Percentiles rank a stretch among this genome's conserved stretches.
Conservation (phyloP, 1,140 invertebrate genomes). For the Trachelipus rathkii region DNA sequence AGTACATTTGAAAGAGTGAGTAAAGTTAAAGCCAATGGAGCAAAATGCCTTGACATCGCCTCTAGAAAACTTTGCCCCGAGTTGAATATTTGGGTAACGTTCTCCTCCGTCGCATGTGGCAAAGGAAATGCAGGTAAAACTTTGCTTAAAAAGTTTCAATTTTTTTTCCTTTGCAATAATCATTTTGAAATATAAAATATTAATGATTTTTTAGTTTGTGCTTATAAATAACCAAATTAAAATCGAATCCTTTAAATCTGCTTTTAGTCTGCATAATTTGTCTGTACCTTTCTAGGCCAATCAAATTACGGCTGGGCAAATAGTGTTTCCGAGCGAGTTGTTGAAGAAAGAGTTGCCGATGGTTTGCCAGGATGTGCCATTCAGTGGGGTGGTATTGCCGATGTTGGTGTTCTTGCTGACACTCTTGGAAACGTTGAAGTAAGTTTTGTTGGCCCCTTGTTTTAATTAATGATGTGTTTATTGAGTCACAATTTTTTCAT, state of each 20-base stretch:
- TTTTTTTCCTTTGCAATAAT: too few species aligned
- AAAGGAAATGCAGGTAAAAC: slow-evolving; percentile 68
- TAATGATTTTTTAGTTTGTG: background rate
- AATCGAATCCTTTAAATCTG: background rate
- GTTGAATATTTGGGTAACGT: slow-evolving; percentile 85
- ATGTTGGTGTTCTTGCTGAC: slow-evolving; percentile 87
- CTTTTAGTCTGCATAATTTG: background rate
- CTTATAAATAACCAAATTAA: background rate
- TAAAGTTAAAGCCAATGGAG: slow-evolving; percentile 60
- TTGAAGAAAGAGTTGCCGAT: slow-evolving; percentile 72
- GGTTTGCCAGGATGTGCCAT: slow-evolving; percentile 78
- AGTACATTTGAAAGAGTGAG: slow-evolving; percentile 55
- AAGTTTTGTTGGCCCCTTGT: slow-evolving; percentile 65
- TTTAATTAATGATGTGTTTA: too few species aligned
- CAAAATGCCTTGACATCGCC: slow-evolving; percentile 68
- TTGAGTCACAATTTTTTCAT: too few species aligned
- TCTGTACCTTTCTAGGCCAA: slow-evolving; percentile 63
- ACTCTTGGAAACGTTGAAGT: slow-evolving; percentile 76
- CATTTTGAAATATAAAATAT: background rate
- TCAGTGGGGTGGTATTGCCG: slow-evolving; percentile 96
- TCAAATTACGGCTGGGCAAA: slow-evolving; percentile 94
- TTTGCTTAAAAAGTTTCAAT: too few species aligned
- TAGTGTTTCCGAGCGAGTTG: slow-evolving; percentile 91
- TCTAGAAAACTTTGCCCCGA: slow-evolving; percentile 69
- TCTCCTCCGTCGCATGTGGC: slow-evolving; percentile 91